phyloP scores from a whole-genome alignment of 2,888 invertebrate genomes.

The Plusia festucae region DNA sequence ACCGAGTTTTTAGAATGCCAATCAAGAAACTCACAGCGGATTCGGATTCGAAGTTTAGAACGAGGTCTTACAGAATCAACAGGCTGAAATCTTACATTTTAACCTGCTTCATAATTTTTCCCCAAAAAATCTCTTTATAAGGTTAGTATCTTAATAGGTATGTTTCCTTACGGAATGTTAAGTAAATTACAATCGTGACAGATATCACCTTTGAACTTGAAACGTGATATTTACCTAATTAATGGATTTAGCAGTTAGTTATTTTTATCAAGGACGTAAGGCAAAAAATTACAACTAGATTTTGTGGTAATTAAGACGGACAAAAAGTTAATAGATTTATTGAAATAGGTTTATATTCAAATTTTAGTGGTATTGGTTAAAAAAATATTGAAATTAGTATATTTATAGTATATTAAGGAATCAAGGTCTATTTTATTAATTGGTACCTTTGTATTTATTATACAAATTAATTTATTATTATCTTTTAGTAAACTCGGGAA shows the following conservation, averaged over 20 bases:
- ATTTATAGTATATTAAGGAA: neutral
- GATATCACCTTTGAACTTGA: constrained; percentile 41
- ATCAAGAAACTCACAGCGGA: no score
- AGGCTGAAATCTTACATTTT: no score
- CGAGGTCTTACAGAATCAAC: no score
- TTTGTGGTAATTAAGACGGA: constrained; percentile 9
- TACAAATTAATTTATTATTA: neutral
- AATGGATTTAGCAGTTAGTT: constrained; percentile 3
- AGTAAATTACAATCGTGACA: constrained; percentile 33
- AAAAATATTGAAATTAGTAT: neutral
- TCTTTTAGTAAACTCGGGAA: neutral
- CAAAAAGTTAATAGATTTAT: neutral
- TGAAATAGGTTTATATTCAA: neutral
- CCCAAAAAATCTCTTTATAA: neutral
- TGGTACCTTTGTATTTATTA: neutral
- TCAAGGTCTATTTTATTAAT: neutral
- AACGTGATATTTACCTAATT: constrained; percentile 14
- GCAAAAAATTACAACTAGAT: neutral
- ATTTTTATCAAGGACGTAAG: constrained; percentile 19
- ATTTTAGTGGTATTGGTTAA: neutral
- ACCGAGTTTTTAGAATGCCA: no score
- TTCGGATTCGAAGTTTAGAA: no score
- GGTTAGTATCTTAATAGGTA: constrained; percentile 10
- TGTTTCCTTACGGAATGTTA: constrained; percentile 31
- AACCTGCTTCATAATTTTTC: no score